phyloP scores from a whole-genome alignment of 2,888 invertebrate genomes.

The Cotesia congregata region DNA sequence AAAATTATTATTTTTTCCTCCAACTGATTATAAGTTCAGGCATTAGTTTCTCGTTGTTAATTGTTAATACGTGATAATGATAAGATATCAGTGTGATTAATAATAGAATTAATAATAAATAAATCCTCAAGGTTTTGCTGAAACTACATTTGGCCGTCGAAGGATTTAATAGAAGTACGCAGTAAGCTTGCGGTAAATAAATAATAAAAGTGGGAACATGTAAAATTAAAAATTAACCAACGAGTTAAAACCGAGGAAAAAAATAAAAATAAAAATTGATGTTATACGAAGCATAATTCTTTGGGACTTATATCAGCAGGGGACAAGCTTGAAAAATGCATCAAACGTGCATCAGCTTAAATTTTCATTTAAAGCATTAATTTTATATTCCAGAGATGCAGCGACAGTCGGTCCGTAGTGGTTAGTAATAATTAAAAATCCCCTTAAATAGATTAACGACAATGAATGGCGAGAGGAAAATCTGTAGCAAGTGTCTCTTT shows the following conservation, averaged over 20 bases:
- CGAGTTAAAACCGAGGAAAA: not conserved
- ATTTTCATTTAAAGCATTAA: not conserved
- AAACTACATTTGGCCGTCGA: no score
- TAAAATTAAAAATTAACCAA: not conserved
- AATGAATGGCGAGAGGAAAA: conserved; percentile 9
- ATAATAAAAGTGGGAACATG: not conserved
- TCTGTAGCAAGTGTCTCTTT: conserved; percentile 10
- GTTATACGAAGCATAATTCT: not conserved
- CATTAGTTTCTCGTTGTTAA: not conserved
- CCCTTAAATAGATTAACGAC: conserved; percentile 15
- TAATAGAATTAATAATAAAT: no score
- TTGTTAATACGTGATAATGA: not conserved
- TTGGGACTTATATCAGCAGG: not conserved
- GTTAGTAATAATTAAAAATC: conserved; percentile 14
- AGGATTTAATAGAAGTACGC: no score
- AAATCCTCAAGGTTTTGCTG: no score
- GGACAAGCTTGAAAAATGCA: not conserved
- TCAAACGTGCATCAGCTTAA: not conserved
- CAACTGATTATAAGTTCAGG: not conserved
- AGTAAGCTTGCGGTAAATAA: no score
- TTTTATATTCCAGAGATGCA: not conserved
- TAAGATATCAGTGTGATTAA: no score
- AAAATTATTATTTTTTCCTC: not conserved
- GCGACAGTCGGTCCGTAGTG: not conserved
- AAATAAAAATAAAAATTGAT: not conserved